Percentiles rank a stretch among this genome's conserved stretches.
Evolutionary conservation across 1,140 invertebrate species (phyloP).

Genomic region (Xylocopa sonorina): DNA sequence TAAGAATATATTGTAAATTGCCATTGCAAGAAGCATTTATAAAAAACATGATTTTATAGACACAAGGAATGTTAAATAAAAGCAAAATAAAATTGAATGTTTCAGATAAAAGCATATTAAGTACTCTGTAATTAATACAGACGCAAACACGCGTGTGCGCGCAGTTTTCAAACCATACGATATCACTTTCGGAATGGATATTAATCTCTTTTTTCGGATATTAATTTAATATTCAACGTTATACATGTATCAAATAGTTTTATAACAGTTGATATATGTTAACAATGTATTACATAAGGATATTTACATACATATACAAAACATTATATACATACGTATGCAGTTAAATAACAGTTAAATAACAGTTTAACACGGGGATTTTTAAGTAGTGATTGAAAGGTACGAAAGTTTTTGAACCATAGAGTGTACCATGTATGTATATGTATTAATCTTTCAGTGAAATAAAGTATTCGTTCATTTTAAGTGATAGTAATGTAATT

Average conservation of each 20-base stretch:
- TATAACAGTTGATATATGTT: conserved; percentile 13
- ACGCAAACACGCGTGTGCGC: too few relatives aligned
- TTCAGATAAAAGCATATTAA: conserved; percentile 27
- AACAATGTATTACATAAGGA: conserved; percentile 29
- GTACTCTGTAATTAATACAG: too few relatives aligned
- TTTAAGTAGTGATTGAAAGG: too few relatives aligned
- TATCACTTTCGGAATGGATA: too few relatives aligned
- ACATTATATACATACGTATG: conserved; percentile 15
- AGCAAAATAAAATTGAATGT: conserved; percentile 16
- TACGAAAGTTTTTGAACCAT: too few relatives aligned
- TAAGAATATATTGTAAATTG: neutral
- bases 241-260: conserved; percentile 31
- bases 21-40: conserved; percentile 22
- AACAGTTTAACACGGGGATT: too few relatives aligned
- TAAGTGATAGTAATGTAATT: conserved; percentile 15
- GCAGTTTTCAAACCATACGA: too few relatives aligned
- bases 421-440: too few relatives aligned
- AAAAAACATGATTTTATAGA: conserved; percentile 4
- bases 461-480: neutral
- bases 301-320: neutral
- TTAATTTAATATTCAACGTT: conserved; percentile 42
- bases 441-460: conserved; percentile 10
- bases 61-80: neutral
- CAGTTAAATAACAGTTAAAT: neutral
- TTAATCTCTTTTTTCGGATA: too few relatives aligned